These are phyloP conservation scores for Nemopilema nomurai DNA, from an alignment of 30 jellyfish, hydroid and myxozoan species.

Conservation along the genomic window DNA sequence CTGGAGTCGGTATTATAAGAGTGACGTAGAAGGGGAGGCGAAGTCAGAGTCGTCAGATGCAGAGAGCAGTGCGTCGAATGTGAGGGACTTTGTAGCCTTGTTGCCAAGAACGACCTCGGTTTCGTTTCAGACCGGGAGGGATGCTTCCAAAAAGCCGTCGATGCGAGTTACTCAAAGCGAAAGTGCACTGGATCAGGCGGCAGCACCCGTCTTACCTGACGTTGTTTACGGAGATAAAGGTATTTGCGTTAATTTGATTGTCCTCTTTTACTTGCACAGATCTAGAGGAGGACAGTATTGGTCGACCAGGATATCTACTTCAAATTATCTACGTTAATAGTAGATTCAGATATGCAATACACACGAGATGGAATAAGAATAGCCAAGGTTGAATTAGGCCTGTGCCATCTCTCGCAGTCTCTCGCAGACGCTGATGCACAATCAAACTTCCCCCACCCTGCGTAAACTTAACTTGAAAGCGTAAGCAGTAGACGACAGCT, in stretches of 20 bases:
- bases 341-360: too few species aligned
- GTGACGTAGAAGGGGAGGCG: conserved; percentile 37
- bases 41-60: conserved; percentile 28
- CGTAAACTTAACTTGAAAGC: too few species aligned
- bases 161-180: conserved; percentile 19
- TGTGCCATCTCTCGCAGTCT: too few species aligned
- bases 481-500: too few species aligned
- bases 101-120: conserved; percentile 77
- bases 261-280: too few species aligned
- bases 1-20: conserved; percentile 74
- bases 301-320: too few species aligned
- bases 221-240: conserved; percentile 35
- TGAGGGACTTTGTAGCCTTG: conserved; percentile 42
- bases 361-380: too few species aligned
- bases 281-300: too few species aligned
- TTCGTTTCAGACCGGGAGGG: conserved; percentile 26
- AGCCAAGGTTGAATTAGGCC: too few species aligned
- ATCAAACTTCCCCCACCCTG: too few species aligned
- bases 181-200: conserved; percentile 5
- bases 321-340: too few species aligned
- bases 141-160: conserved; percentile 26
- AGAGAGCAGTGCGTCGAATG: conserved; percentile 24
- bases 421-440: too few species aligned
- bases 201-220: conserved; percentile 32
- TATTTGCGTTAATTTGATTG: not conserved